Percentiles rank a stretch among this genome's conserved stretches.
These are phyloP conservation scores for Spodoptera picta DNA, from an alignment of 2,888 invertebrate species.

Conservation along the genomic window DNA sequence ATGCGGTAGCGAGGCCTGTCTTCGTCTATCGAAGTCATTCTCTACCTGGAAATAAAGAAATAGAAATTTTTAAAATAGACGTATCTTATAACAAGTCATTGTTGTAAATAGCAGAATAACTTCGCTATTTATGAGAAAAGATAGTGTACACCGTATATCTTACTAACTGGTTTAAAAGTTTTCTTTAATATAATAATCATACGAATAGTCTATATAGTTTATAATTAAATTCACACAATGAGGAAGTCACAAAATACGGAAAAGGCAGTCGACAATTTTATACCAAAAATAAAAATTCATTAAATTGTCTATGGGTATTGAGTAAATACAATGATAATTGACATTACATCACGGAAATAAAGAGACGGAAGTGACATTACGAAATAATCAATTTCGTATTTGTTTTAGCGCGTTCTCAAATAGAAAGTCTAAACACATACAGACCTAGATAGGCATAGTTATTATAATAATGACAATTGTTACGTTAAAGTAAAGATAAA, in stretches of 20 bases:
- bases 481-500: no score
- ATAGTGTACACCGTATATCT: not conserved
- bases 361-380: constrained; percentile 26
- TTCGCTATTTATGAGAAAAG: no score
- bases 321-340: constrained; percentile 13
- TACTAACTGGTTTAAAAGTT: not conserved
- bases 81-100: not conserved
- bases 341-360: constrained; percentile 21
- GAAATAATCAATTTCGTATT: constrained; percentile 29
- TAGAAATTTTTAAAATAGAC: constrained; percentile 8
- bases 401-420: constrained; percentile 14
- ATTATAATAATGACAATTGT: no score
- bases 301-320: constrained; percentile 30
- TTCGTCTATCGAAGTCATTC: constrained; percentile 85
- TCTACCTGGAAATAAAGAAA: constrained; percentile 79
- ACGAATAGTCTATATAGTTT: no score
- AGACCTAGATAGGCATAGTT: not conserved
- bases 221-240: not conserved
- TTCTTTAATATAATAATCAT: not conserved
- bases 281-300: constrained; percentile 23
- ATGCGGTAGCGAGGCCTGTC: constrained; percentile 78
- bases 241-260: constrained; percentile 9
- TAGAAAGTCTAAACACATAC: constrained; percentile 13
- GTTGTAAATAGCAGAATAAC: no score
- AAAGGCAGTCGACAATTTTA: constrained; percentile 3